Evolutionary conservation across 1,140 invertebrate genomes (phyloP).

Genomic region (Callitettix versicolor): DNA sequence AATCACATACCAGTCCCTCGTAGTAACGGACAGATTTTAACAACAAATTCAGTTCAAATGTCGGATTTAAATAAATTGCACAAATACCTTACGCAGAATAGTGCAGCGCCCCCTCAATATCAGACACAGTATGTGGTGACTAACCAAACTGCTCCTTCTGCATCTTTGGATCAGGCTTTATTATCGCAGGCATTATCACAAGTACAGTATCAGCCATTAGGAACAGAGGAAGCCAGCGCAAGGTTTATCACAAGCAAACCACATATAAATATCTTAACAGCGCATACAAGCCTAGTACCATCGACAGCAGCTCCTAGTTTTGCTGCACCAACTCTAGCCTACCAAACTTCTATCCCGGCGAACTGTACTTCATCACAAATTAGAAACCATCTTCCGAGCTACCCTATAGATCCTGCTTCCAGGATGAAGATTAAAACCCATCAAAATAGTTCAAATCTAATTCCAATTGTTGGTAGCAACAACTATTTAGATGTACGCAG

Average conservation of each 20-base stretch:
- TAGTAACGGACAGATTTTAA: no score
- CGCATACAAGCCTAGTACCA: conserved; percentile 45
- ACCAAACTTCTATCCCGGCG: conserved; percentile 12
- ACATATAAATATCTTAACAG: conserved; percentile 54
- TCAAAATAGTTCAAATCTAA: conserved; percentile 17
- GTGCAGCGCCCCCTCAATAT: no score
- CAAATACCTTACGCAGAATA: no score
- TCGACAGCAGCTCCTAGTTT: conserved; percentile 39
- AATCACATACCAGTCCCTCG: no score
- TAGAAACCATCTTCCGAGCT: conserved; percentile 9
- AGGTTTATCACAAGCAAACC: conserved; percentile 54
- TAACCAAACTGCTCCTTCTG: no score
- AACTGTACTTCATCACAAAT: neutral
- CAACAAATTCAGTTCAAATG: no score
- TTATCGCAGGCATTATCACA: conserved; percentile 12
- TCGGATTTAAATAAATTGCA: no score
- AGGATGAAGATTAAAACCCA: conserved; percentile 40
- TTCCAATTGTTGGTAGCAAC: conserved; percentile 47
- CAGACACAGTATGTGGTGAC: no score
- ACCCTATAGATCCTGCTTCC: conserved; percentile 33
- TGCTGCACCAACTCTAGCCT: conserved; percentile 33
- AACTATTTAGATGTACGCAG: conserved; percentile 57
- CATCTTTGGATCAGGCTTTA: conserved; percentile 7
- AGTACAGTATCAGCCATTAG: conserved; percentile 10
- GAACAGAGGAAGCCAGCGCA: conserved; percentile 48